Percentiles rank a stretch among this genome's conserved stretches.
Conservation (phyloP, 2,113 vertebrate species). For the Nyctibius bracteatus region DNA sequence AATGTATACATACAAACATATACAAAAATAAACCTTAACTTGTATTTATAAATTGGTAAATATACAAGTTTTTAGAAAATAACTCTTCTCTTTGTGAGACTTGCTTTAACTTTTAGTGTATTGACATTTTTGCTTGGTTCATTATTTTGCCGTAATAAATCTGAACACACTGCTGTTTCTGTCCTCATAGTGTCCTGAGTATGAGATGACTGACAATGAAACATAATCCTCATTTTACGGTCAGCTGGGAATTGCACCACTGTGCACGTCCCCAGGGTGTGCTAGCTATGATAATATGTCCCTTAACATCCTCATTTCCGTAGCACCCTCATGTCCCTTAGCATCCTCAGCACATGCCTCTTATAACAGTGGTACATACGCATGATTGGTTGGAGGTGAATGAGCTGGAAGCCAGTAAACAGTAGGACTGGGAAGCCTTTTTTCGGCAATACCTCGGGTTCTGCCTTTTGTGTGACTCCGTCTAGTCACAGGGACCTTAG, state of each 20-base stretch:
- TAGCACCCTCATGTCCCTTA: neutral
- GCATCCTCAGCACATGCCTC: accelerated
- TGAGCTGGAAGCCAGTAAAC: neutral
- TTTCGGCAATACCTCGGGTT: neutral
- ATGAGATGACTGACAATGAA: neutral
- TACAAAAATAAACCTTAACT: neutral
- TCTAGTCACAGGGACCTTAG: neutral
- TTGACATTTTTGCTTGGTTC: neutral
- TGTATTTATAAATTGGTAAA: neutral
- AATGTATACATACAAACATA: neutral
- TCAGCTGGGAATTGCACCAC: neutral
- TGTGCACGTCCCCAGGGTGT: neutral
- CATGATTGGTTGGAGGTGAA: neutral
- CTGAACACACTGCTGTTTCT: neutral
- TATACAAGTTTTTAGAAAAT: neutral
- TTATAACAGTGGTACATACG: accelerated
- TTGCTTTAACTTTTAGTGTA: neutral
- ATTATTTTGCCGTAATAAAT: neutral
- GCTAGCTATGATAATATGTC: neutral
- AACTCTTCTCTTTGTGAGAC: neutral
- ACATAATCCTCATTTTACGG: neutral
- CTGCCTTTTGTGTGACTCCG: neutral
- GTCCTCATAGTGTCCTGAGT: neutral
- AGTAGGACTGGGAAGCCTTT: neutral
- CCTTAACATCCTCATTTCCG: neutral